Conservation (phyloP, 2,113 vertebrate species). For the Lepisosteus osseus region DNA sequence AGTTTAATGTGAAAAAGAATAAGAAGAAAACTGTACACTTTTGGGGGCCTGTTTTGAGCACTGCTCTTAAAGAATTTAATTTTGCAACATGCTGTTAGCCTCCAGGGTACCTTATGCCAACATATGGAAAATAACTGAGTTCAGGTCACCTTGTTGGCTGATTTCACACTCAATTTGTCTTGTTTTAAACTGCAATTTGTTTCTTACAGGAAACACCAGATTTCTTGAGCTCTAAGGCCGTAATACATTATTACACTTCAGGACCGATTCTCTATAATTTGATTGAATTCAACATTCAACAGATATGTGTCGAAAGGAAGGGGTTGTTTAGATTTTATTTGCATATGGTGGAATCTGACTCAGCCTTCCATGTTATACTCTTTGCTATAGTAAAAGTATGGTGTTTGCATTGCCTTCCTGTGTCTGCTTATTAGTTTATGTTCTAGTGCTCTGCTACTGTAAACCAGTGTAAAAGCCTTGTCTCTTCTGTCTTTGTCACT, state of each 20-base stretch:
- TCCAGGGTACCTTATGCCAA: neutral
- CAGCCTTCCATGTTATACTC: neutral
- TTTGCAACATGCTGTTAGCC: neutral
- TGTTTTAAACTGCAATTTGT: neutral
- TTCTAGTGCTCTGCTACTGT: conserved; percentile 69
- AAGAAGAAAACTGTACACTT: too few relatives aligned
- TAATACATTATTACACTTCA: too few relatives aligned
- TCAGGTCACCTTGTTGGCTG: neutral
- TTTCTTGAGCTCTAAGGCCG: too few relatives aligned
- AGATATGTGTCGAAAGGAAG: neutral
- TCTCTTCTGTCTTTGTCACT: conserved; percentile 83
- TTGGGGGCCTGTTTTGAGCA: too few relatives aligned
- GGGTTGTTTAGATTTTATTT: neutral
- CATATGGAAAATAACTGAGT: neutral
- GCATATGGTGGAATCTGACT: conserved; percentile 6
- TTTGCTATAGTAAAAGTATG: conserved; percentile 35
- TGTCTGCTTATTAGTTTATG: conserved; percentile 51
- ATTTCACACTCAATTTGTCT: neutral
- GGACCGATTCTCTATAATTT: too few relatives aligned
- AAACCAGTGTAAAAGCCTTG: conserved; percentile 77
- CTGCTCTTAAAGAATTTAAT: neutral
- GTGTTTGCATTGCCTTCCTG: conserved; percentile 46
- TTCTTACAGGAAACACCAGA: neutral
- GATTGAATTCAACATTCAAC: too few relatives aligned
- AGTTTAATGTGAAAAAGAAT: too few relatives aligned